Evolutionary conservation across 1,140 invertebrate species (phyloP).

Genomic region (Pygmarrhopalites habei): DNA sequence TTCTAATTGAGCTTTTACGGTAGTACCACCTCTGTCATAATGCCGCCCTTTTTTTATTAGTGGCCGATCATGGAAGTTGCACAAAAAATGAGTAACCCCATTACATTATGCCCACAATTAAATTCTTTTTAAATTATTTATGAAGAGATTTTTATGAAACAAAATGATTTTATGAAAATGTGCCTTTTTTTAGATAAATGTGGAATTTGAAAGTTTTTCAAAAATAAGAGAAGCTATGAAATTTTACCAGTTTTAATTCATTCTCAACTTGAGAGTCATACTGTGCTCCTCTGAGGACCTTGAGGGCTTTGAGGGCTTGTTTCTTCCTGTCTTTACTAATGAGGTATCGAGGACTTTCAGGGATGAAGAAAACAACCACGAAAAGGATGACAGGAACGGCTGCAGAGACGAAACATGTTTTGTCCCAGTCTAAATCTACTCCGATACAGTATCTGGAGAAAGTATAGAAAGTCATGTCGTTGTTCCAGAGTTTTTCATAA

Average conservation of each 20-base stretch:
- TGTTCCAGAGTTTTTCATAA: constrained; percentile 42
- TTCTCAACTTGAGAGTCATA: constrained; percentile 47
- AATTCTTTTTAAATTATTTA: no score
- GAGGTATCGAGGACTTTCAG: constrained; percentile 24
- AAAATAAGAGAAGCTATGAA: not conserved
- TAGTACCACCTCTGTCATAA: no score
- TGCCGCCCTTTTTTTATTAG: no score
- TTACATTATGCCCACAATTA: no score
- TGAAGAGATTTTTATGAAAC: not conserved
- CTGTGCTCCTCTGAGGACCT: constrained; percentile 56
- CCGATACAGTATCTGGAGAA: constrained; percentile 60
- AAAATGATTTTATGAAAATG: not conserved
- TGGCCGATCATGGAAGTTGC: no score
- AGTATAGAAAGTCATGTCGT: constrained; percentile 38
- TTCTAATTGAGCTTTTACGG: no score
- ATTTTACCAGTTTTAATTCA: constrained; percentile 19
- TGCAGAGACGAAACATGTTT: constrained; percentile 5
- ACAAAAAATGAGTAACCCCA: no score
- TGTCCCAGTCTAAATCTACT: constrained; percentile 44
- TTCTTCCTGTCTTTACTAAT: not conserved
- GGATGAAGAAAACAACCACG: constrained; percentile 4
- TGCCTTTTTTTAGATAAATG: not conserved
- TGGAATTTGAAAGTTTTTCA: not conserved
- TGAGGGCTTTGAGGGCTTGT: constrained; percentile 49
- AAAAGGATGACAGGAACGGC: constrained; percentile 14